A percentile compares a stretch with the other conserved stretches of the same genome.
phyloP scores from a whole-genome alignment of 2,888 invertebrate species.

The Ephialtes manifestator region DNA sequence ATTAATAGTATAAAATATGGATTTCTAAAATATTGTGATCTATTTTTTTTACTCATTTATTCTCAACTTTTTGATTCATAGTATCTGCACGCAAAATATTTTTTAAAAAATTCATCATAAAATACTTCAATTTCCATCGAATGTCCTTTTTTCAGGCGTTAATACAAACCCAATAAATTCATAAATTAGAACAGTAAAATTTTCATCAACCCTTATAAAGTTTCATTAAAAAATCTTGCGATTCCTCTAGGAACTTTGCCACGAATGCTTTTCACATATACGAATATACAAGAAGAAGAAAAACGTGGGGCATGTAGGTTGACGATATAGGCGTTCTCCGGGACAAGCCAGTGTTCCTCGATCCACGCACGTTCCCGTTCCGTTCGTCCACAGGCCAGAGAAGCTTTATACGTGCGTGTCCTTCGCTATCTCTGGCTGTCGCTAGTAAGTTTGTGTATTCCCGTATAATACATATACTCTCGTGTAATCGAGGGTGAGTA shows the following conservation, averaged over 20 bases:
- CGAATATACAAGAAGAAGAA: constrained; percentile 9
- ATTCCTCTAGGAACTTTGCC: neutral
- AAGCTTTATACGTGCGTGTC: constrained; percentile 7
- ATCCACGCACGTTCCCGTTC: constrained; percentile 52
- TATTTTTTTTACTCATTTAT: too few species aligned
- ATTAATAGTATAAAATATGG: too few species aligned
- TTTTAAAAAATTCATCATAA: too few species aligned
- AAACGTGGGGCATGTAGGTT: neutral
- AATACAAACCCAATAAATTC: neutral
- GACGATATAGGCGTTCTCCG: neutral
- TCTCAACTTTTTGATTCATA: too few species aligned
- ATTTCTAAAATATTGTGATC: too few species aligned
- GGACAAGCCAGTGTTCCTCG: constrained; percentile 32
- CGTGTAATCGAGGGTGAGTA: constrained; percentile 65
- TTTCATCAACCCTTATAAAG: neutral
- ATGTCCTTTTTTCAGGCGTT: neutral
- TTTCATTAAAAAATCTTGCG: neutral
- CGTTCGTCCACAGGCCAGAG: constrained; percentile 1
- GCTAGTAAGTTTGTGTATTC: constrained; percentile 37
- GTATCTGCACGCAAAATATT: too few species aligned
- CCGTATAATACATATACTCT: constrained; percentile 48
- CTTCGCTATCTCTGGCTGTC: constrained; percentile 65
- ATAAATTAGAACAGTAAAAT: neutral
- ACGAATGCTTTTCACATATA: neutral
- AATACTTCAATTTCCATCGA: too few species aligned